A percentile compares a stretch with the other conserved stretches of the same genome.
phyloP scores from a whole-genome alignment of 2,888 invertebrate genomes.

The Ceriagrion tenellum region DNA sequence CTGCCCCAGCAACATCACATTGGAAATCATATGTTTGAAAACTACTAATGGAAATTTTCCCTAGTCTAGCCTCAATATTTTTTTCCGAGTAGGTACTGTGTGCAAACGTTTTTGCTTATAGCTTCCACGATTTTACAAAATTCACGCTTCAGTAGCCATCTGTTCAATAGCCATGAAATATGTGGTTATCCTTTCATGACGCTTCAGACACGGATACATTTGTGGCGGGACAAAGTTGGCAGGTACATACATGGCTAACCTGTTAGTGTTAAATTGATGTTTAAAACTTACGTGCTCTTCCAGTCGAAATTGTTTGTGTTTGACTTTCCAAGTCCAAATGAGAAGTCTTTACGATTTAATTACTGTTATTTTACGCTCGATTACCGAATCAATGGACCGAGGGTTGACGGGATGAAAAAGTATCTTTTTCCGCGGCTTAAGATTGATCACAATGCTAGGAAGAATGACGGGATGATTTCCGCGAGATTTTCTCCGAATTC shows the following conservation, averaged over 20 bases:
- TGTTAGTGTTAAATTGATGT: neutral
- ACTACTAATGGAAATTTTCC: neutral
- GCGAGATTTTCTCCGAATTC: neutral
- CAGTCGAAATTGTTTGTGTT: neutral
- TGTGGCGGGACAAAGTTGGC: neutral
- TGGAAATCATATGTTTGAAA: neutral
- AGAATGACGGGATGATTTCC: neutral
- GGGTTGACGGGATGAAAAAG: neutral
- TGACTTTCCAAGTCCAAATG: neutral
- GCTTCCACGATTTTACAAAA: neutral
- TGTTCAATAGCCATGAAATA: neutral
- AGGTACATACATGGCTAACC: neutral
- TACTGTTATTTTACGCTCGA: neutral
- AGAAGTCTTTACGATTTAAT: neutral
- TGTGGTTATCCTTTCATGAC: neutral
- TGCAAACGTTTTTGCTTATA: neutral
- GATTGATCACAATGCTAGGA: neutral
- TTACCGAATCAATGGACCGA: neutral
- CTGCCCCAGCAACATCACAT: neutral
- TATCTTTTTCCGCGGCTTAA: neutral
- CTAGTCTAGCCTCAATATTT: neutral
- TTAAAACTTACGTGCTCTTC: neutral
- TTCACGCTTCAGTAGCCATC: neutral
- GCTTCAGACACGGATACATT: neutral
- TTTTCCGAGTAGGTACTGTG: neutral